These are phyloP conservation scores for Tricholauxania praeusta DNA, from an alignment of 2,888 invertebrate species.

Conservation along the genomic window DNA sequence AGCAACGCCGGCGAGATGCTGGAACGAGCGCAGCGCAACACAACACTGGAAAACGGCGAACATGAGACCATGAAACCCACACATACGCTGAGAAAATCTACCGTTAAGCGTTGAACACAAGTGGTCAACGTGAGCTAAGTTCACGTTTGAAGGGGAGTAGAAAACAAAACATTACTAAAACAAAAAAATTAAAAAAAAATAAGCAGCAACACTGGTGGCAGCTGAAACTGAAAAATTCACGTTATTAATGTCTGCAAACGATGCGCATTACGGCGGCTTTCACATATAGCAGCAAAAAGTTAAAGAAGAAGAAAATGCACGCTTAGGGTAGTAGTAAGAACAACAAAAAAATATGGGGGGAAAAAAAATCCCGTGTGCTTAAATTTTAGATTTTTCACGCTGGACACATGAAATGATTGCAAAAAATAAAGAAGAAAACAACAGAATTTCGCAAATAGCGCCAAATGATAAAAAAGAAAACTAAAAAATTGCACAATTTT, in stretches of 20 bases:
- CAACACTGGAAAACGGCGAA: no score
- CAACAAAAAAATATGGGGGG: background rate
- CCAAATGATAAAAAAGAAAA: slow-evolving; percentile 1
- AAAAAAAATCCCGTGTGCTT: slow-evolving; percentile 33
- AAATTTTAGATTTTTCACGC: slow-evolving; percentile 45
- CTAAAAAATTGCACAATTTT: slow-evolving; percentile 19
- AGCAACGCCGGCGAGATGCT: no score
- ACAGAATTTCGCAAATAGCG: background rate
- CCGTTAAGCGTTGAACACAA: slow-evolving; percentile 27
- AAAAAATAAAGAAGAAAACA: background rate
- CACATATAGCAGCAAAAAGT: background rate
- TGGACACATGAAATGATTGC: slow-evolving; percentile 15
- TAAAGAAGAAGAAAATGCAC: background rate
- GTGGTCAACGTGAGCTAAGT: slow-evolving; percentile 28
- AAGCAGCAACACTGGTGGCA: slow-evolving; percentile 22
- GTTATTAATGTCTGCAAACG: slow-evolving; percentile 45
- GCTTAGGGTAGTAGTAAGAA: background rate
- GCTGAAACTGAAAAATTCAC: slow-evolving; percentile 37
- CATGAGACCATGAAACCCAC: background rate
- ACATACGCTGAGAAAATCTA: background rate
- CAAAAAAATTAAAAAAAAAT: background rate
- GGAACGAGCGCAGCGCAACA: no score
- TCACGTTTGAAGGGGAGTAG: background rate
- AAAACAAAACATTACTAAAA: background rate
- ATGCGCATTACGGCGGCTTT: slow-evolving; percentile 32